Percentiles rank a stretch among this genome's conserved stretches.
These are phyloP conservation scores for Pachyrhynchus sulphureomaculatus DNA, from an alignment of 1,140 invertebrate species.

Conservation along the genomic window DNA sequence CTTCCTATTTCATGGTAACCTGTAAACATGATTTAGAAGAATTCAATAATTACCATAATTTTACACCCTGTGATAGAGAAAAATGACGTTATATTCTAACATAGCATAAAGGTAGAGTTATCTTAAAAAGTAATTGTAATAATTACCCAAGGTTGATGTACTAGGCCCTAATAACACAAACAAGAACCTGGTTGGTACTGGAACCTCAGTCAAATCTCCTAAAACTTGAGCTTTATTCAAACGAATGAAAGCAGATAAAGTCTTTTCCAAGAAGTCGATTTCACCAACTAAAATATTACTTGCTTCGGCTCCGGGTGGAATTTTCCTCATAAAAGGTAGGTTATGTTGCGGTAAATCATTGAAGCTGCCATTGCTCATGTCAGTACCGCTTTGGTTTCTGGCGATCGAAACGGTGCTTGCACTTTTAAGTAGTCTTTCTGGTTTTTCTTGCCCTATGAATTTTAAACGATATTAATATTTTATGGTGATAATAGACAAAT, in stretches of 20 bases:
- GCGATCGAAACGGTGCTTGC: constrained; percentile 77
- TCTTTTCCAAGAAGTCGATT: constrained; percentile 92
- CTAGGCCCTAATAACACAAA: constrained; percentile 91
- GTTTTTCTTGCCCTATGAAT: constrained; percentile 32
- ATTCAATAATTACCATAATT: too few relatives aligned
- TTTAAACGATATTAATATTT: neutral
- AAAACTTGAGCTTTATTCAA: constrained; percentile 86
- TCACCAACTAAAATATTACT: constrained; percentile 98
- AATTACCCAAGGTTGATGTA: constrained; percentile 53
- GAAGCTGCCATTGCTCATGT: constrained; percentile 55
- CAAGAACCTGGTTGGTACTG: constrained; percentile 92
- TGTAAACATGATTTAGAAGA: neutral
- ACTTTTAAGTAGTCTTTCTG: constrained; percentile 69
- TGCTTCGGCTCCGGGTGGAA: constrained; percentile 94
- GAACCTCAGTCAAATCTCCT: constrained; percentile 95
- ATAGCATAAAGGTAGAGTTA: too few relatives aligned
- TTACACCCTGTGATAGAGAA: neutral
- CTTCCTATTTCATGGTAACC: constrained; percentile 97
- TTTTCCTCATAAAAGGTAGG: constrained; percentile 94
- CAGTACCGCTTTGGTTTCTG: constrained; percentile 72
- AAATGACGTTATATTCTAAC: too few relatives aligned
- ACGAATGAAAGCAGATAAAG: constrained; percentile 90
- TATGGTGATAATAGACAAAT: too few relatives aligned
- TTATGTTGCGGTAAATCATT: constrained; percentile 77
- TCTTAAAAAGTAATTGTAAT: too few relatives aligned